phyloP scores from a whole-genome alignment of 1,140 invertebrate genomes.

The Drosophila murphyi region DNA sequence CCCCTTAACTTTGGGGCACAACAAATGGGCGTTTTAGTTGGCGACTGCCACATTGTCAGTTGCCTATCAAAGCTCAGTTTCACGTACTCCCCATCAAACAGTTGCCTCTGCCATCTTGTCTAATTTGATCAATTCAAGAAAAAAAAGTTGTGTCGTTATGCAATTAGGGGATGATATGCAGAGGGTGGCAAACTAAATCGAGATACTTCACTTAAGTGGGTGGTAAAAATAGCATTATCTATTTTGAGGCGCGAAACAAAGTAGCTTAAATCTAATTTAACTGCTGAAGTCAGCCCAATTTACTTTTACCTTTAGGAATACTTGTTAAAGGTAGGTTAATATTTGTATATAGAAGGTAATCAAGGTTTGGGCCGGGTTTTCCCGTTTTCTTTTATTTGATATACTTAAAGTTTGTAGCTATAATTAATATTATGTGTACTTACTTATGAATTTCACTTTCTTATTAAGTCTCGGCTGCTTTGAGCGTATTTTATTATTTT shows the following conservation, averaged over 20 bases:
- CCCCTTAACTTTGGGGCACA: constrained; percentile 4
- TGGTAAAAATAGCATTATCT: background rate
- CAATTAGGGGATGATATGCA: constrained; percentile 27
- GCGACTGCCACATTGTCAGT: background rate
- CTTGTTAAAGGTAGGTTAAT: background rate
- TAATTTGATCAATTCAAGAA: constrained; percentile 24
- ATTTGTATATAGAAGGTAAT: background rate
- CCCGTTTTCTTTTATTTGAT: background rate
- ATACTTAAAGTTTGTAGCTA: background rate
- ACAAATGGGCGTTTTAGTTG: constrained; percentile 9
- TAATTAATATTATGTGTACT: constrained; percentile 85
- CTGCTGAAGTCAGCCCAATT: background rate
- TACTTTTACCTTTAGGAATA: background rate
- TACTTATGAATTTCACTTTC: constrained; percentile 95
- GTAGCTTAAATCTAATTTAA: background rate
- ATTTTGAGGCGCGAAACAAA: background rate
- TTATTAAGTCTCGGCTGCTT: constrained; percentile 91
- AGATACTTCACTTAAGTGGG: background rate
- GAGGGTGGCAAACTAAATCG: background rate
- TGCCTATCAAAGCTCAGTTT: constrained; percentile 14
- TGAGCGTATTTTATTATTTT: constrained; percentile 89
- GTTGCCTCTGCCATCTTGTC: constrained; percentile 24
- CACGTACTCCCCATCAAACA: constrained; percentile 42
- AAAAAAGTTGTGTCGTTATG: constrained; percentile 21
- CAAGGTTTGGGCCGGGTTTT: no score